Evolutionary conservation across 2,888 invertebrate species (phyloP), one percentile per base, ranked within the genome.

Genomic region (Lasioglossum marginatum): DNA sequence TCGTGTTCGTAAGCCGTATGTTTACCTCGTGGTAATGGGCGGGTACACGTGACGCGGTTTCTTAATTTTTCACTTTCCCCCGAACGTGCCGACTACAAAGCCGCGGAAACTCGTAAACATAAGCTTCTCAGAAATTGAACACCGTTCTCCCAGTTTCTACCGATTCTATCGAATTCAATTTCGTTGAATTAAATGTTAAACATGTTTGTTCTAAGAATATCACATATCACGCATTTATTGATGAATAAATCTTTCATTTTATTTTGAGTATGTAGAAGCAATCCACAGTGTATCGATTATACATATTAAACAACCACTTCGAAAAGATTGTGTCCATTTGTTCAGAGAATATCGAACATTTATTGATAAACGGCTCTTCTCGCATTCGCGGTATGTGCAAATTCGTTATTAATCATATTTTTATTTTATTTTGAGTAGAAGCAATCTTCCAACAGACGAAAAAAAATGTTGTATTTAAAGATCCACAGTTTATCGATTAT

Each of bases 11-110:
- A 85, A 87, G 87, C 90, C 91, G 91, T 91, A 88, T 92, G 91
- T 92, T 92, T 92, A 91, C 91, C 90, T 87, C 89, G 85, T 87
- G 86, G 93, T 92, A 93, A 93, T 92, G 92, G 92, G 86, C 87
- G 83, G 80, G 80, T 77, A 87, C 91, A 91, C 93, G 93, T 93
- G 93, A 92, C 89, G 86, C 68, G 93, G 83, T 91, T 93, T 92
- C 92, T 92, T 93, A 93, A 93, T 92, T 93, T 92, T 84, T 77
- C 85, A 79, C 87, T 88, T 88, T 83, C 88, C 70, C 78, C 48
- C 75, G 52, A 71, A 60, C 31, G 70, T 60, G 74, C 78, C 70
- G 81, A 74, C 48, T 34, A 60, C 73, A 76, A 76, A 40, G 80
- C 70, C 72, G 70, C 48, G 70, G 78, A 52, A 80, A 73, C 68